A percentile compares a stretch with the other conserved stretches of the same genome.
These are phyloP conservation scores for Molossus alvarezi DNA, from an alignment of 2,797 vertebrate genomes.

Conservation along the genomic window DNA sequence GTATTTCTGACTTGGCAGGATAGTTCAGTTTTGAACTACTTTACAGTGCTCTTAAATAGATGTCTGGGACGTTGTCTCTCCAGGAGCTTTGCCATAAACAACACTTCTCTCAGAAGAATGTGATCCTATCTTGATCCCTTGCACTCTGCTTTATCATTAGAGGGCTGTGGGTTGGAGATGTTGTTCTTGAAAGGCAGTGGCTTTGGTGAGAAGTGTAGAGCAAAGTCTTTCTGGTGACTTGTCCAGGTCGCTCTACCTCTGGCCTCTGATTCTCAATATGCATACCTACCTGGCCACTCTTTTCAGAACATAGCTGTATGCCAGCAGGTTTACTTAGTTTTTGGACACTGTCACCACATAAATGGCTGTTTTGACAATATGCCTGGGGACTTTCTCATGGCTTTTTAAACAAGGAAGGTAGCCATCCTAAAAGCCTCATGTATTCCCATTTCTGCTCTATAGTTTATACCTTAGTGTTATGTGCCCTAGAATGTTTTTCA, in stretches of 20 bases:
- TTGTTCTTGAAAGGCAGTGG: constrained; percentile 52
- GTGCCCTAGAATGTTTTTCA: constrained; percentile 57
- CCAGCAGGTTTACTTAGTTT: constrained; percentile 55
- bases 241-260: constrained; percentile 59
- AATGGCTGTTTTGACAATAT: constrained; percentile 44
- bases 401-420: constrained; percentile 33
- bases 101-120: constrained; percentile 62
- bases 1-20: constrained; percentile 74
- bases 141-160: constrained; percentile 48
- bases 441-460: background rate
- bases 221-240: constrained; percentile 29
- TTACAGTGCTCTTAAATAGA: constrained; percentile 6
- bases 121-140: background rate
- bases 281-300: background rate
- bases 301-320: constrained; percentile 49
- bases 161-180: constrained; percentile 26
- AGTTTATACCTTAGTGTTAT: constrained; percentile 61
- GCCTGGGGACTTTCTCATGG: background rate
- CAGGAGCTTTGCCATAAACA: constrained; percentile 54
- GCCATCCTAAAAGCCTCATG: background rate
- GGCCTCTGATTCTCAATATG: constrained; percentile 64
- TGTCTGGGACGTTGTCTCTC: constrained; percentile 54
- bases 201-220: background rate
- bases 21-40: constrained; percentile 67
- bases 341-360: background rate